Conservation (phyloP, 1,140 invertebrate species). For the Sarcophaga peregrina region DNA sequence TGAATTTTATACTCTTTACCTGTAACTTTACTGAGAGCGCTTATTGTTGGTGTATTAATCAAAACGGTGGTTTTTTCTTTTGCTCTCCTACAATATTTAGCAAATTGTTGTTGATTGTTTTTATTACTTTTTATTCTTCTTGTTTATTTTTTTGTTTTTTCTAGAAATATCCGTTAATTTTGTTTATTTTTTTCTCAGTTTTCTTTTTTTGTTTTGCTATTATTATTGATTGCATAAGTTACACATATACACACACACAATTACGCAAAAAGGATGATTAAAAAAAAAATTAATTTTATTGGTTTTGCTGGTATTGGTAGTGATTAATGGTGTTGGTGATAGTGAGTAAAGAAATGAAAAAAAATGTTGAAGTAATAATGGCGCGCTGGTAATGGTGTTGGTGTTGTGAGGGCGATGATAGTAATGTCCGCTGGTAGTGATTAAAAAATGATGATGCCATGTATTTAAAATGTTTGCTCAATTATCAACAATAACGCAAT, state of each 20-base stretch:
- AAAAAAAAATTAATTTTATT: background rate
- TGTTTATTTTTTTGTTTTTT: no score
- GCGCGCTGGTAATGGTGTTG: background rate
- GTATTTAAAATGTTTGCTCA: constrained; percentile 30
- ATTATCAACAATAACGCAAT: constrained; percentile 7
- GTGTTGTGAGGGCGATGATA: background rate
- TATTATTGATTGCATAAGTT: constrained; percentile 27
- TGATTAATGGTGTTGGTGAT: no score
- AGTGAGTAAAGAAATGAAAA: no score
- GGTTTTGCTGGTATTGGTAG: background rate
- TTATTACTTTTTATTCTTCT: background rate
- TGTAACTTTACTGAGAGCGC: background rate
- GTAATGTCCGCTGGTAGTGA: background rate
- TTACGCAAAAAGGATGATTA: constrained; percentile 28
- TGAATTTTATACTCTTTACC: background rate
- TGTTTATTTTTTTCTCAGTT: background rate
- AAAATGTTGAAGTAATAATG: no score
- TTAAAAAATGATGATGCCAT: background rate
- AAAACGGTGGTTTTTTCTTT: background rate
- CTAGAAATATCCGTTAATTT: background rate
- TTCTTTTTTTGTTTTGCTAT: background rate
- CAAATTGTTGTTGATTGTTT: background rate
- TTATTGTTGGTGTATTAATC: background rate
- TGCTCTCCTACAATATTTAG: background rate
- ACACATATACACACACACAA: background rate